Evolutionary conservation across 2,888 invertebrate species (phyloP), one percentile per base, ranked within the genome.

Genomic region (Thymelicus lineola): DNA sequence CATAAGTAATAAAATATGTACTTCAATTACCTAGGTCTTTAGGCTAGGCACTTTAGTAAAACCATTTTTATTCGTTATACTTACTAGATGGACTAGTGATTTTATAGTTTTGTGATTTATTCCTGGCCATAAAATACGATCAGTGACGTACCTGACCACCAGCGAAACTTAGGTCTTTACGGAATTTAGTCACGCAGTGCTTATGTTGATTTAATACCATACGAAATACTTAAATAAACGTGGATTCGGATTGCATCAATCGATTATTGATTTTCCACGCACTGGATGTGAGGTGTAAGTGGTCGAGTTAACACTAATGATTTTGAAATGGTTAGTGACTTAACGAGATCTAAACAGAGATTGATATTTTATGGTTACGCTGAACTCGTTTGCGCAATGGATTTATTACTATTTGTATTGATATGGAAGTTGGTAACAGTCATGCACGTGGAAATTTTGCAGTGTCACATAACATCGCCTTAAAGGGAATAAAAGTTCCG

Each of bases 271-370:
- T 90, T 87, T 81, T 76, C 72, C 79, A 83, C 82, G 81, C 79
- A 75, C 75, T 74, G 71, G 73, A 77, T 75, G 70, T 73, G 73
- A 73, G 77, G 71, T 74, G 36, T 15, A 36, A 36, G 28, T 57
- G 63, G 48, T 58, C 79, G 77, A 82, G 82, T 86, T 85, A 86
- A 80, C 82, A 78, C 77, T 77, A 81, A 77, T 81, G 83, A 84
- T 89, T 91, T 88, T 87, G 87, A 89, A 88, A 91, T 87, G 90
- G 87, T 86, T 80, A 81, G 80, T 85, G 84, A 84, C 79, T 87
- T 90, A 90, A 90, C 89, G 82, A 91, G 88, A 88, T 83, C 86
- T 86, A 84, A 84, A 86, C 79, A 80, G 74, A 85, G 86, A 88
- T 86, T 84, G 86, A 80, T 75, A 50, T 50, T 85, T 85, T 83